These are phyloP conservation scores for Bradypus variegatus DNA, from an alignment of 2,797 vertebrate species.

Conservation along the genomic window DNA sequence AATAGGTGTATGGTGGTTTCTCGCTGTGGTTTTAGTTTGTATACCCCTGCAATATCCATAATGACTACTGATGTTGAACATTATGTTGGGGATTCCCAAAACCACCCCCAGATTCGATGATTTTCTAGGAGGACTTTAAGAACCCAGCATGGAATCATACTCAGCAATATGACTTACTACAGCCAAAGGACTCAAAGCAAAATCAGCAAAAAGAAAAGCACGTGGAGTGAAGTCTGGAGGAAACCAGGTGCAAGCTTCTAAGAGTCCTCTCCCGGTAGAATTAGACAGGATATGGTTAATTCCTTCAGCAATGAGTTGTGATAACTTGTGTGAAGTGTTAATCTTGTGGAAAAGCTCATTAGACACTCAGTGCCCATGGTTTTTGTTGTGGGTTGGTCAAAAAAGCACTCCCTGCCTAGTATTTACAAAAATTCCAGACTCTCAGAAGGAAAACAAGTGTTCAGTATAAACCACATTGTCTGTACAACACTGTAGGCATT, in stretches of 20 bases:
- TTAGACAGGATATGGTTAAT: background rate
- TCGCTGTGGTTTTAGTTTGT: background rate
- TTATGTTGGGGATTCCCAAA: background rate
- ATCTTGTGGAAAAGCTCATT: background rate
- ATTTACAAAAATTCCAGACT: background rate
- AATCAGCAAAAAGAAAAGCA: background rate
- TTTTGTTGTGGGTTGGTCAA: background rate
- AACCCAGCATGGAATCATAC: background rate
- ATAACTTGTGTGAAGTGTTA: background rate
- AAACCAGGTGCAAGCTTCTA: background rate
- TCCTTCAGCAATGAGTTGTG: background rate
- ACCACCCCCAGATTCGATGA: background rate
- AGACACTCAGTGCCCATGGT: background rate
- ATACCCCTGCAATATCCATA: background rate
- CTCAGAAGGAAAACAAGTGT: background rate
- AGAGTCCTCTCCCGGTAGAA: background rate
- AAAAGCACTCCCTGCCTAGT: background rate
- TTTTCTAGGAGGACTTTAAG: background rate
- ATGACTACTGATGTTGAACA: background rate
- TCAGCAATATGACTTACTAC: background rate
- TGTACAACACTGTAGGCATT: background rate
- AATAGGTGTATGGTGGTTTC: background rate
- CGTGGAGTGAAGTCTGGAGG: background rate
- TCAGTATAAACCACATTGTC: background rate
- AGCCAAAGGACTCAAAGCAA: background rate